A percentile compares a stretch with the other conserved stretches of the same genome.
phyloP scores from a whole-genome alignment of 2,797 vertebrate genomes.

The Rhinophrynus dorsalis region DNA sequence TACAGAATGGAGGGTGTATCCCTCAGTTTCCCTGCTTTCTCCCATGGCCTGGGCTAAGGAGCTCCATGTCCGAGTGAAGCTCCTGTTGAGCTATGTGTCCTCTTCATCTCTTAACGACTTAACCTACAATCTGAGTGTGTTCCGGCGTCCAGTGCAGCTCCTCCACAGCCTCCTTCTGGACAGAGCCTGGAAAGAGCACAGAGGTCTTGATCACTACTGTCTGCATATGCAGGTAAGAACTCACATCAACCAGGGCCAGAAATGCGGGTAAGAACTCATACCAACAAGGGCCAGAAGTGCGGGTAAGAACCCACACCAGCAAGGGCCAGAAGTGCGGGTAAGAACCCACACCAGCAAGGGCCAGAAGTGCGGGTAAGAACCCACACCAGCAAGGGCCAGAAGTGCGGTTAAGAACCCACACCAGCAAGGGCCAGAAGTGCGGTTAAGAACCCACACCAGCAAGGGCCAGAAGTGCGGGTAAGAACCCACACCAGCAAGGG shows the following conservation, averaged over 20 bases:
- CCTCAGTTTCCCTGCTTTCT: background rate
- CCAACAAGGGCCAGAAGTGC: too few relatives aligned
- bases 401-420: too few relatives aligned
- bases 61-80: conserved; percentile 65
- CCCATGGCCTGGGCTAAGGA: conserved; percentile 59
- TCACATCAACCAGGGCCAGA: background rate
- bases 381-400: too few relatives aligned
- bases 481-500: too few relatives aligned
- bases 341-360: too few relatives aligned
- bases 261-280: too few relatives aligned
- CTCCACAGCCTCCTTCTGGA: conserved; percentile 71
- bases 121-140: conserved; percentile 73
- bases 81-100: conserved; percentile 70
- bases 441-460: too few relatives aligned
- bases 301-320: too few relatives aligned
- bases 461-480: too few relatives aligned
- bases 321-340: too few relatives aligned
- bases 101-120: background rate
- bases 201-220: conserved; percentile 52
- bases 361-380: too few relatives aligned
- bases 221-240: conserved; percentile 67
- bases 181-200: conserved; percentile 55
- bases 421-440: too few relatives aligned
- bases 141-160: conserved; percentile 70
- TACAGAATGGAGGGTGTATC: conserved; percentile 44